phyloP scores from a whole-genome alignment of 2,888 invertebrate genomes.

The Standfussiana lucernea region DNA sequence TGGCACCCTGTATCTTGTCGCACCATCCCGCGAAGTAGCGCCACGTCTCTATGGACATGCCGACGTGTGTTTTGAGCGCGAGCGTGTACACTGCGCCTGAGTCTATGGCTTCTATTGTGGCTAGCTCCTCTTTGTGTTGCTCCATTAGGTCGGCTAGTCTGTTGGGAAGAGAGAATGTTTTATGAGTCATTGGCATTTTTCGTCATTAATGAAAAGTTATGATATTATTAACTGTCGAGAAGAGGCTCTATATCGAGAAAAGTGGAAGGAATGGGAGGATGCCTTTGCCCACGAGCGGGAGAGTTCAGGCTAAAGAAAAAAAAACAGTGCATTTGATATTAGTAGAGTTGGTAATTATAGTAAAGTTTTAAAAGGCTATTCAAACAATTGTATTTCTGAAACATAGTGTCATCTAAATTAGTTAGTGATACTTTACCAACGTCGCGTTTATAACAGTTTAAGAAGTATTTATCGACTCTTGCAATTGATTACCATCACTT shows the following conservation, averaged over 20 bases:
- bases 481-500: constrained; percentile 10
- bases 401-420: neutral
- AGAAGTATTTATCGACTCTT: neutral
- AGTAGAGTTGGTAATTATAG: neutral
- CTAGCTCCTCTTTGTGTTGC: constrained; percentile 97
- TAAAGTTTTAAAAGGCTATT: neutral
- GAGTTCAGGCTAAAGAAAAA: too few species aligned
- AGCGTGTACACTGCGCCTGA: constrained; percentile 99
- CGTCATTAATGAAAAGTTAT: too few species aligned
- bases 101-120: constrained; percentile 97
- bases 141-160: constrained; percentile 99
- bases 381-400: neutral
- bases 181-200: neutral
- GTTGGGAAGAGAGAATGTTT: constrained; percentile 34
- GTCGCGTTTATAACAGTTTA: neutral
- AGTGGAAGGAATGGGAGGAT: too few species aligned
- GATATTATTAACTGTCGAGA: too few species aligned
- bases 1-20: constrained; percentile 97
- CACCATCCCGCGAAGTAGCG: constrained; percentile 99
- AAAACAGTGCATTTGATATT: too few species aligned
- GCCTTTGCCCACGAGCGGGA: too few species aligned
- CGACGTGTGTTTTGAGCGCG: constrained; percentile 98
- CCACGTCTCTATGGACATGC: constrained; percentile 99
- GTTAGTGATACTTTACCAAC: neutral
- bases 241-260: too few species aligned